These are phyloP conservation scores for Brachyhypopomus gauderio DNA, from an alignment of 2,113 vertebrate genomes.

Conservation along the genomic window DNA sequence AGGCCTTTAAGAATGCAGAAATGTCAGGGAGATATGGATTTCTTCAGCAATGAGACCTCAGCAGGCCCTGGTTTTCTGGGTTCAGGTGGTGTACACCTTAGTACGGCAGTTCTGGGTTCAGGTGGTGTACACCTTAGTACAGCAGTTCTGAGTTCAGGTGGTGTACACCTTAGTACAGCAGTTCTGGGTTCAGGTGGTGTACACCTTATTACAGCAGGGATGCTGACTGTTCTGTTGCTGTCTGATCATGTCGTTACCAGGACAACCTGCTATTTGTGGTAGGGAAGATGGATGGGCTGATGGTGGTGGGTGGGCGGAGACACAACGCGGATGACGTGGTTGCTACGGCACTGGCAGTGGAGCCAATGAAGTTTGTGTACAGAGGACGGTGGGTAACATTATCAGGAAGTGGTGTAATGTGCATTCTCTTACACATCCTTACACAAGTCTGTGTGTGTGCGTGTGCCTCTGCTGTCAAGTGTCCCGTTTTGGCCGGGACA, in stretches of 20 bases:
- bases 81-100: no score
- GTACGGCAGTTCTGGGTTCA: no score
- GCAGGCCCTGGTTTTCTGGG: no score
- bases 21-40: no score
- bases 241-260: conserved; percentile 67
- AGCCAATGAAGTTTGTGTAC: conserved; percentile 98
- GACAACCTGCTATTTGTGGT: conserved; percentile 89
- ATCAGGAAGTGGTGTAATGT: background rate
- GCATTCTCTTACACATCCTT: background rate
- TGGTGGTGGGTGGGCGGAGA: conserved; percentile 87
- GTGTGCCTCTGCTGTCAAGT: no score
- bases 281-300: conserved; percentile 91
- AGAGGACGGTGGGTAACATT: conserved; percentile 85
- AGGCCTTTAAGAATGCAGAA: no score
- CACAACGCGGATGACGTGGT: conserved; percentile 93
- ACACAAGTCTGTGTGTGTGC: conserved; percentile 4
- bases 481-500: no score
- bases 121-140: no score
- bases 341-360: conserved; percentile 89
- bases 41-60: no score
- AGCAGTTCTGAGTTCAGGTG: no score
- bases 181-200: no score
- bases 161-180: no score
- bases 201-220: background rate
- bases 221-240: background rate